Conservation (phyloP, 2,797 vertebrate species). For the Semotilus atromaculatus region DNA sequence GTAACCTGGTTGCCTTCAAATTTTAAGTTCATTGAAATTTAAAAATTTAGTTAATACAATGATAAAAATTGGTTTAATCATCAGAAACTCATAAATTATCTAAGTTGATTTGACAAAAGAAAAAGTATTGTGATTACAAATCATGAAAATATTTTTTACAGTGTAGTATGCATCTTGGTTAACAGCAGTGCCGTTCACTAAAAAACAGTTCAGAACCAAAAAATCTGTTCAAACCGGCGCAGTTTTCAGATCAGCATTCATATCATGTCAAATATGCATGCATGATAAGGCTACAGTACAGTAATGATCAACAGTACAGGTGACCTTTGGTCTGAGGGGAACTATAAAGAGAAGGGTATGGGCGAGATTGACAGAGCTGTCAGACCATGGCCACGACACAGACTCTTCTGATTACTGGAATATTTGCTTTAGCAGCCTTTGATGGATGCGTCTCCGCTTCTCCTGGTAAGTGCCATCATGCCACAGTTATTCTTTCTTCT, state of each 20-base stretch:
- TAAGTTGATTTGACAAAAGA: no score
- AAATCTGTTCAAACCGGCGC: neutral
- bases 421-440: slow-evolving; percentile 67
- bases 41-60: no score
- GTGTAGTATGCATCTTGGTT: no score
- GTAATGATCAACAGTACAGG: slow-evolving; percentile 24
- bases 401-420: slow-evolving; percentile 58
- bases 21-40: no score
- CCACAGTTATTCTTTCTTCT: neutral
- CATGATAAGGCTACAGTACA: neutral
- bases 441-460: slow-evolving; percentile 48
- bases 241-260: neutral
- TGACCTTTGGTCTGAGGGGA: slow-evolving; percentile 70
- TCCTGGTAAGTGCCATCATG: slow-evolving; percentile 69
- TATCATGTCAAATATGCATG: neutral
- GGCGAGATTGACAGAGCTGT: neutral
- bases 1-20: no score
- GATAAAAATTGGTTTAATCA: no score
- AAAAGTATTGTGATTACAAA: no score
- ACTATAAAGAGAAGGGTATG: slow-evolving; percentile 61
- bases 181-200: no score
- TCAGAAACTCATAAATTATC: no score
- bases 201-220: no score
- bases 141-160: no score
- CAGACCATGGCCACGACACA: slow-evolving; percentile 65